Evolutionary conservation across 1,140 invertebrate species (phyloP), one percentile per base, ranked within the genome.

Genomic region (Cepaea nemoralis): DNA sequence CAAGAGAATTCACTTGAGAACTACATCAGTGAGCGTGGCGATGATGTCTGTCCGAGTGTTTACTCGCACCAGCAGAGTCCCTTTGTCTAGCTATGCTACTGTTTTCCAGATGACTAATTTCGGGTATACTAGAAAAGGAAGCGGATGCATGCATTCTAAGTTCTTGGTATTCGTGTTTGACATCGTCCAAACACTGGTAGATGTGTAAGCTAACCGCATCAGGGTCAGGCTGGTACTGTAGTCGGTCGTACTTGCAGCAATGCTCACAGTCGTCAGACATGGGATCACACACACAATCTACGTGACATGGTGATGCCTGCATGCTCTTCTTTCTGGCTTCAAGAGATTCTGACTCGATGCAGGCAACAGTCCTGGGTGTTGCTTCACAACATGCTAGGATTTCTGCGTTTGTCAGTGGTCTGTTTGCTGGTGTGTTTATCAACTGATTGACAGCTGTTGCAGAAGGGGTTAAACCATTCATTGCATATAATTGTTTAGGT

Each of bases 101-200:
- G 12, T 40, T 70, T 3, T 37, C 24, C 0, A 5, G 19, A 12
- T 70, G 35, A n/a, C 22, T 27, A 22, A 70, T 40, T 40, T 70
- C 27, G 40, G 35, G n/a, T 24, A 10, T 19, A 0, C 12, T 10
- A n/a, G 35, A 27, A 42, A 24, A 40, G 2, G 40, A 39, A 22
- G 35, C 1, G n/a, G 69, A 16, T 40, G 69, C 39, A n/a, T 5
- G 2, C 6, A 6, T 8, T 40, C 69, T 39, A n/a, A 70, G 59
- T 31, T 27, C 59, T 19, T 31, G n/a, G 33, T 10, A 27, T 31
- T 70, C 35, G 2, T 22, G 39, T 22, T 40, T 39, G 12, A 70
- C 35, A 70, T 74, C 71, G 6, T 74, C 71, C 33, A 77, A 24
- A 55, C 37, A 77, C n/a, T 77, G 75, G 35, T 77, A 77, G 22